phyloP scores from a whole-genome alignment of 2,888 invertebrate species.

The Dolomedes plantarius region DNA sequence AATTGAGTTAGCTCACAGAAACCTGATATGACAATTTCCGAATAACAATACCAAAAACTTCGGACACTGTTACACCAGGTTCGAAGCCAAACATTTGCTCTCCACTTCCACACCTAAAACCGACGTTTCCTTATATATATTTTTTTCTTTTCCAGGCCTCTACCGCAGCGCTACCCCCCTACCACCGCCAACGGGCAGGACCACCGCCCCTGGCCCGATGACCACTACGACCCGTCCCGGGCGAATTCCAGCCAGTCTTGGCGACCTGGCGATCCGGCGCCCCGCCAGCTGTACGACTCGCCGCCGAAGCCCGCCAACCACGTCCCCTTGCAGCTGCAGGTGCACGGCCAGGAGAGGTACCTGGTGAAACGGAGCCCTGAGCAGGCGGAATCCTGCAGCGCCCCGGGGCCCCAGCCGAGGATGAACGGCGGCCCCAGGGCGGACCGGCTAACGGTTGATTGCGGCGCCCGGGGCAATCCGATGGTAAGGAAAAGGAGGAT shows the following conservation, averaged over 20 bases:
- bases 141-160: conserved; percentile 42
- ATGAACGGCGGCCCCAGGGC: conserved; percentile 15
- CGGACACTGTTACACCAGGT: too few species aligned
- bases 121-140: too few species aligned
- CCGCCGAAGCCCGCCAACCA: conserved; percentile 65
- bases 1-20: too few species aligned
- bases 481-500: conserved; percentile 27
- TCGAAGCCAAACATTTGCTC: too few species aligned
- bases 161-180: conserved; percentile 55
- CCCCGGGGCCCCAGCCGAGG: not conserved
- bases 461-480: conserved; percentile 22
- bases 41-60: too few species aligned
- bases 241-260: not conserved
- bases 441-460: conserved; percentile 38
- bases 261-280: not conserved
- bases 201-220: conserved; percentile 29
- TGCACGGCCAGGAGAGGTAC: conserved; percentile 36
- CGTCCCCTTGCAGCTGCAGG: conserved; percentile 48
- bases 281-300: conserved; percentile 43
- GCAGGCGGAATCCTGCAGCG: conserved; percentile 21
- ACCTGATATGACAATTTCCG: too few species aligned
- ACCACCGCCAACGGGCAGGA: conserved; percentile 33
- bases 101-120: too few species aligned
- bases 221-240: conserved; percentile 15
- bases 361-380: conserved; percentile 20